Conservation (phyloP, 2,113 vertebrate species). For the Mormyrus lacerda region DNA sequence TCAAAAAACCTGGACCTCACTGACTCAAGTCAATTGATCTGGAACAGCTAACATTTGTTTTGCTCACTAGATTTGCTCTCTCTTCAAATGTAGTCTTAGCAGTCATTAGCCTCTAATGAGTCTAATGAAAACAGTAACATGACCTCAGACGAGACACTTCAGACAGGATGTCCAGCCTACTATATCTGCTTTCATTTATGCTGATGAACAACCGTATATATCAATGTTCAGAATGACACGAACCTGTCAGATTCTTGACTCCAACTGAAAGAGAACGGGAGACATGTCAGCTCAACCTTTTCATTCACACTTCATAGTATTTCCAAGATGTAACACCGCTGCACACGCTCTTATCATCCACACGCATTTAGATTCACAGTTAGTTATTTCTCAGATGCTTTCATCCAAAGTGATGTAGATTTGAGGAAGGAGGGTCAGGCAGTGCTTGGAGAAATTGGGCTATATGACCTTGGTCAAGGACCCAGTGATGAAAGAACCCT, state of each 20-base stretch:
- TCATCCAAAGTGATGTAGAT: too few relatives aligned
- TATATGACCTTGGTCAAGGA: too few relatives aligned
- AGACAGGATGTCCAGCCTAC: neutral
- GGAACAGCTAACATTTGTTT: neutral
- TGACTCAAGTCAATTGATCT: neutral
- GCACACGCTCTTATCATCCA: neutral
- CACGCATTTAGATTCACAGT: neutral
- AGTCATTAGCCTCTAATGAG: neutral
- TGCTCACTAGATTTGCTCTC: neutral
- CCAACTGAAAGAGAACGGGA: constrained; percentile 57
- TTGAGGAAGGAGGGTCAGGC: too few relatives aligned
- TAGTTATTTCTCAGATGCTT: too few relatives aligned
- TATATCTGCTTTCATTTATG: neutral
- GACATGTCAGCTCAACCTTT: constrained; percentile 12
- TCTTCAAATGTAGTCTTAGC: neutral
- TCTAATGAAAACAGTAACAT: neutral
- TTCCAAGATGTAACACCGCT: neutral
- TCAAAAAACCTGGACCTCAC: neutral
- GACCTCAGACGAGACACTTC: neutral
- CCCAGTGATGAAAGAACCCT: too few relatives aligned
- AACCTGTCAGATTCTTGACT: constrained; percentile 61
- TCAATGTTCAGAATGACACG: constrained; percentile 25
- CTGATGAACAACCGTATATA: neutral
- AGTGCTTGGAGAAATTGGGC: too few relatives aligned
- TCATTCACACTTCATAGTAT: neutral